Percentiles rank a stretch among this genome's conserved stretches.
Conservation (phyloP, 2,797 vertebrate species). For the Gambusia yucatana region DNA sequence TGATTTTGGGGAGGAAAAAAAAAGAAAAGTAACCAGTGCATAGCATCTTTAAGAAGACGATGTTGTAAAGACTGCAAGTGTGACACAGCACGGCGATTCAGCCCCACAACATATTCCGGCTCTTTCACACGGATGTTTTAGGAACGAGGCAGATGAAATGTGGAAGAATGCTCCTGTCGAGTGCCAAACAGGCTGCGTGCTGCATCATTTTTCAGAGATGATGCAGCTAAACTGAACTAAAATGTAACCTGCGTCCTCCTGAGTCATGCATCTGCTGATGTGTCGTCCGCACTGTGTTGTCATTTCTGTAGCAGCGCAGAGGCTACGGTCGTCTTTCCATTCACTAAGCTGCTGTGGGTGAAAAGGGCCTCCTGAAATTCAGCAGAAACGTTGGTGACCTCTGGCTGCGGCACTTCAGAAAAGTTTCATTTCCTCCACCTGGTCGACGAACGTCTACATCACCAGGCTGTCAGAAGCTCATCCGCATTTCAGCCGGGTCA, state of each 20-base stretch:
- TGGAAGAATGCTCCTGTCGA: neutral
- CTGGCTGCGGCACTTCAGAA: neutral
- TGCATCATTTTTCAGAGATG: conserved; percentile 35
- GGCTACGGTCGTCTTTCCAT: neutral
- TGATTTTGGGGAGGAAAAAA: too few species aligned
- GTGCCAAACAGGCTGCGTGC: conserved; percentile 31
- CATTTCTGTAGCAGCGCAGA: neutral
- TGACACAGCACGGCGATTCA: neutral
- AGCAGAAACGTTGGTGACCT: neutral
- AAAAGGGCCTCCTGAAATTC: neutral
- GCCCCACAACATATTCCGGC: neutral
- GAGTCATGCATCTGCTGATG: conserved; percentile 6
- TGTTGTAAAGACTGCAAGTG: neutral
- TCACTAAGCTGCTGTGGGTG: neutral
- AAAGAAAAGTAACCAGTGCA: neutral
- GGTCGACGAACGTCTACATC: neutral
- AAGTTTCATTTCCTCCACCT: neutral
- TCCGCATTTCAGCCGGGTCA: neutral
- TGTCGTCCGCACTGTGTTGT: fast-evolving
- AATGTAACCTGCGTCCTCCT: conserved; percentile 7
- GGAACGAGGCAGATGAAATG: neutral
- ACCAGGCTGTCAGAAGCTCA: neutral
- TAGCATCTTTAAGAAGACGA: neutral
- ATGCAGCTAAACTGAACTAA: neutral
- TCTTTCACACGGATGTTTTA: neutral